A percentile compares a stretch with the other conserved stretches of the same genome.
phyloP scores from a whole-genome alignment of 2,113 vertebrate species.

The Scortum barcoo region DNA sequence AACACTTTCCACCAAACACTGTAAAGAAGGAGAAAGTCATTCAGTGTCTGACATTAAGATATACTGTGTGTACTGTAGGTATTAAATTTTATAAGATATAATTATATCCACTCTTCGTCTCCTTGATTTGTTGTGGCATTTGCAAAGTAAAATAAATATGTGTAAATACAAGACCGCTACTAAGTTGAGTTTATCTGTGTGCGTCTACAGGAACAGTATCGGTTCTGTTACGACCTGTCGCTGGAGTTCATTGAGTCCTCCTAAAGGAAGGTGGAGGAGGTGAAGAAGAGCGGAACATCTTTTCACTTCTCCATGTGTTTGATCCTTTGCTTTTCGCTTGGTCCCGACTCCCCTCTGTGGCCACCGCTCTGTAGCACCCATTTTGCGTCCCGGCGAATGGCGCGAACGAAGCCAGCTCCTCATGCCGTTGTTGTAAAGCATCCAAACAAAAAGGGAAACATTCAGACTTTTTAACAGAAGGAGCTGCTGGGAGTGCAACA shows the following conservation, averaged over 20 bases:
- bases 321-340: constrained; percentile 55
- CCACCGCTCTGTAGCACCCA: constrained; percentile 57
- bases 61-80: too few relatives aligned
- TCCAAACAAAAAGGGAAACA: constrained; percentile 57
- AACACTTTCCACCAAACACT: too few relatives aligned
- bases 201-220: constrained; percentile 93
- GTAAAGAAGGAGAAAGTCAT: too few relatives aligned
- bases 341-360: constrained; percentile 44
- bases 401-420: constrained; percentile 23
- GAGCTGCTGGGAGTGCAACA: constrained; percentile 18
- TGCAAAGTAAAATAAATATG: neutral
- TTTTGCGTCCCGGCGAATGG: constrained; percentile 48
- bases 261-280: constrained; percentile 80
- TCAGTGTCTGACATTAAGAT: too few relatives aligned
- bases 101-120: too few relatives aligned
- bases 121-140: neutral
- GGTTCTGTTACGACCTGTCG: constrained; percentile 97
- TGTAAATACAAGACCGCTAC: neutral
- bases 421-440: constrained; percentile 13
- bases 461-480: constrained; percentile 34
- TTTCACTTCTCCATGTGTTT: constrained; percentile 49
- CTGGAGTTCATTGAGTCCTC: constrained; percentile 97
- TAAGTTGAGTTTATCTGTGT: neutral
- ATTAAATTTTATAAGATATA: too few relatives aligned
- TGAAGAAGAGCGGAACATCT: constrained; percentile 48